These are phyloP conservation scores for Antitype chi DNA, from an alignment of 2,888 invertebrate genomes.

Conservation along the genomic window DNA sequence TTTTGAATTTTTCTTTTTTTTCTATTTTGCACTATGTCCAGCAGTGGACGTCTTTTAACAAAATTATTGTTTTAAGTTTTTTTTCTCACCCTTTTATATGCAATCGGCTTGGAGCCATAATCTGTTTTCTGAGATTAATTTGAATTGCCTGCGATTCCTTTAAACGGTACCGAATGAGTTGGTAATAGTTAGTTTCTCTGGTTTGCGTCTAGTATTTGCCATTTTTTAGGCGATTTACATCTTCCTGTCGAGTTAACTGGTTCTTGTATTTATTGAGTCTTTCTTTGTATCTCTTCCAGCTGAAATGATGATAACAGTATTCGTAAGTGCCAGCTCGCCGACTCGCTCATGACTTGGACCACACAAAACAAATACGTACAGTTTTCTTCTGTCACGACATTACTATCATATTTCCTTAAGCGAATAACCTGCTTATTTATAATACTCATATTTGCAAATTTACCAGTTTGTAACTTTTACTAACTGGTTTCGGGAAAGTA, in stretches of 20 bases:
- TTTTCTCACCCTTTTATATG: too few species aligned
- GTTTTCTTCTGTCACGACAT: conserved; percentile 74
- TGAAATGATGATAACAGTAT: neutral
- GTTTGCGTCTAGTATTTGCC: too few species aligned
- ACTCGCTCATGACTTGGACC: conserved; percentile 21
- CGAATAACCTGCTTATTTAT: conserved; percentile 57
- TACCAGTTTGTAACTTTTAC: conserved; percentile 22
- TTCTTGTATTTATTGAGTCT: too few species aligned
- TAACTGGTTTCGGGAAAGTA: conserved; percentile 24
- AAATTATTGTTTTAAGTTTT: neutral
- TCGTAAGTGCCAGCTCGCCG: neutral
- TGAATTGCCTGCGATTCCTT: too few species aligned
- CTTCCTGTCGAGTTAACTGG: too few species aligned
- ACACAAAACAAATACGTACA: conserved; percentile 56
- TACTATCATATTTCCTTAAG: conserved; percentile 62
- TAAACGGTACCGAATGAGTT: too few species aligned
- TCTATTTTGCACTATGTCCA: neutral
- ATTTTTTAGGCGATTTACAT: too few species aligned
- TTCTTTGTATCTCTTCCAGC: too few species aligned
- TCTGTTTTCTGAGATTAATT: too few species aligned
- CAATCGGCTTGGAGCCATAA: too few species aligned
- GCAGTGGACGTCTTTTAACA: neutral
- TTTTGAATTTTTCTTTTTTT: neutral
- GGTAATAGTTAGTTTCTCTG: too few species aligned
- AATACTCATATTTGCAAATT: conserved; percentile 34